Conservation (phyloP, 2,888 invertebrate species). For the Lasioglossum figueresi region DNA sequence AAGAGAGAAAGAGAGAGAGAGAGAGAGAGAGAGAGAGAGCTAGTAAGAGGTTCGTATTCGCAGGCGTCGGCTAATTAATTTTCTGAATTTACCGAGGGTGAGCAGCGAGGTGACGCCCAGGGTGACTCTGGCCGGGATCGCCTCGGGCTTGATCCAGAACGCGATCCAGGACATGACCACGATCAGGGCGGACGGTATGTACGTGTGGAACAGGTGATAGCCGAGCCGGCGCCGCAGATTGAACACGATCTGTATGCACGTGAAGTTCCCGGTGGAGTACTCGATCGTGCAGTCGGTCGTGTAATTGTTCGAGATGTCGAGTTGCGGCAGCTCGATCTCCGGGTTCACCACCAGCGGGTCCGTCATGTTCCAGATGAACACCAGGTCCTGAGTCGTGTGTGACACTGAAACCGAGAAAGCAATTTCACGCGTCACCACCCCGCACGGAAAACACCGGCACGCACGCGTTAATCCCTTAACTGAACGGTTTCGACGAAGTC, state of each 20-base stretch:
- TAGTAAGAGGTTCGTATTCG: neutral
- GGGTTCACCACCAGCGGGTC: constrained; percentile 94
- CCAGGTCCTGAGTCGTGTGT: constrained; percentile 94
- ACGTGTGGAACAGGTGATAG: constrained; percentile 96
- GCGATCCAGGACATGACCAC: constrained; percentile 98
- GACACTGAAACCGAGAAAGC: constrained; percentile 87
- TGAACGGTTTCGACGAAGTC: neutral
- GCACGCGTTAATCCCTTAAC: constrained; percentile 13
- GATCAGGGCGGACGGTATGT: constrained; percentile 95
- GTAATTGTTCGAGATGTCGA: constrained; percentile 94
- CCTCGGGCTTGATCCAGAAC: constrained; percentile 97
- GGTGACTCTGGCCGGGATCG: constrained; percentile 95
- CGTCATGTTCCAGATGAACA: constrained; percentile 95
- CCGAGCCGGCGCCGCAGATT: constrained; percentile 93
- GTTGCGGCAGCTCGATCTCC: constrained; percentile 94
- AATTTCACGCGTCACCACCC: neutral
- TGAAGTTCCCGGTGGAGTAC: constrained; percentile 95
- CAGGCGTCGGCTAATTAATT: neutral
- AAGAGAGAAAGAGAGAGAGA: no score
- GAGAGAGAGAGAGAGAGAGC: neutral
- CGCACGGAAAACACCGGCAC: neutral
- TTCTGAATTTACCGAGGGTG: constrained; percentile 1
- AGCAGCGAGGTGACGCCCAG: constrained; percentile 92
- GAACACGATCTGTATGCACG: constrained; percentile 95
- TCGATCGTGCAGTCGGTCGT: constrained; percentile 95